Evolutionary conservation across 2,113 vertebrate genomes (phyloP).

Genomic region (Cyprinodon tularosa): DNA sequence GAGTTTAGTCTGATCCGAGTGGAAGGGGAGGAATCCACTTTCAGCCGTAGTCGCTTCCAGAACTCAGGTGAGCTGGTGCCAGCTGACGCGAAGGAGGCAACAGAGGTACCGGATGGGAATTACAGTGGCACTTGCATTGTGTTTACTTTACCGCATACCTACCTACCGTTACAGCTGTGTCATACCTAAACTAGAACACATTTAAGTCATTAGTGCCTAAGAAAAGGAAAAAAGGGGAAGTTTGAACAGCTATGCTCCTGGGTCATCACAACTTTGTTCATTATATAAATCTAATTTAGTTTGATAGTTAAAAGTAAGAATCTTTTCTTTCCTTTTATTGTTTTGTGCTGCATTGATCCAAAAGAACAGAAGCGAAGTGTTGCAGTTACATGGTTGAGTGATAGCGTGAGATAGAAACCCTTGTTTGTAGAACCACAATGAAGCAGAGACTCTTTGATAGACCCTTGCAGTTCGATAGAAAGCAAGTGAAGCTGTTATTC

Average conservation of each 20-base stretch:
- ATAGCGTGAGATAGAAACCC: constrained; percentile 6
- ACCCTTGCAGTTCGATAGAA: constrained; percentile 42
- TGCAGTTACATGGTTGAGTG: constrained; percentile 7
- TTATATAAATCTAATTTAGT: neutral
- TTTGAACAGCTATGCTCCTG: neutral
- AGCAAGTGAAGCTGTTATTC: constrained; percentile 49
- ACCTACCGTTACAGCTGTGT: neutral
- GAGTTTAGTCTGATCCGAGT: too few species aligned
- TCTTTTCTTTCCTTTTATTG: neutral
- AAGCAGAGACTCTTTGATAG: constrained; percentile 48
- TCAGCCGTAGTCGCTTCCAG: too few species aligned
- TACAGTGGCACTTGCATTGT: too few species aligned
- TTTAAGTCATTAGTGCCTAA: neutral
- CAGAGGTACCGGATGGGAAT: too few species aligned
- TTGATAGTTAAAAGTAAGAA: neutral
- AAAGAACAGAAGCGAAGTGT: constrained; percentile 18
- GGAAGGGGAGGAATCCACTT: too few species aligned
- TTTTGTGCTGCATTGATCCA: constrained; percentile 3
- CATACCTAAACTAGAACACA: neutral
- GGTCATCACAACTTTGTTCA: neutral
- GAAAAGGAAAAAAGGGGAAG: neutral
- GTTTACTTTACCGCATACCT: too few species aligned
- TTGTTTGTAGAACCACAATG: constrained; percentile 48
- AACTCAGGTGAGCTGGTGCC: too few species aligned
- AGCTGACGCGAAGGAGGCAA: too few species aligned